phyloP scores from a whole-genome alignment of 2,797 vertebrate genomes.

The Picus viridis region DNA sequence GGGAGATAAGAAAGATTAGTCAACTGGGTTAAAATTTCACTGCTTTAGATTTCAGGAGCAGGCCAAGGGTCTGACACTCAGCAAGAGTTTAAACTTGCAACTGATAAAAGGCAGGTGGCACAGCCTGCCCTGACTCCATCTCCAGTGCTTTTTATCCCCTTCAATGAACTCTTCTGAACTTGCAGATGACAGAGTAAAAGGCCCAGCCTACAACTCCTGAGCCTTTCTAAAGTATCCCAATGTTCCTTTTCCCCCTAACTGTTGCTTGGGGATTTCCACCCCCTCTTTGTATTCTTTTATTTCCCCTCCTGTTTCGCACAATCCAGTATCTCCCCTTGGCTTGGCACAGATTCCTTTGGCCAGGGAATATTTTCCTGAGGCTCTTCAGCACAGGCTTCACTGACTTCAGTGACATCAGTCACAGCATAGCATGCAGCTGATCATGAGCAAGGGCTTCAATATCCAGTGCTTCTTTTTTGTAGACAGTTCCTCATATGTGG shows the following conservation, averaged over 20 bases:
- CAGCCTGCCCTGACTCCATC: background rate
- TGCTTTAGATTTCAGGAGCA: background rate
- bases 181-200: background rate
- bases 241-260: background rate
- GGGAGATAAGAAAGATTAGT: conserved; percentile 47
- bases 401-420: background rate
- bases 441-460: background rate
- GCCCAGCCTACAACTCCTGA: background rate
- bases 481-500: background rate
- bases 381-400: background rate
- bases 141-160: background rate
- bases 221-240: background rate
- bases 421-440: background rate
- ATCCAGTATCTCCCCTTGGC: background rate
- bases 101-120: conserved; percentile 49
- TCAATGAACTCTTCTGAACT: background rate
- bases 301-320: background rate
- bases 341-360: background rate
- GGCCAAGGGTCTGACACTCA: conserved; percentile 54
- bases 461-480: background rate
- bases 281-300: background rate
- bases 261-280: background rate
- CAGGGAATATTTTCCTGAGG: background rate
- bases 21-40: conserved; percentile 63
- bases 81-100: conserved; percentile 14